Base-by-base conservation (phyloP, 2,888 invertebrate genomes). In the Ophion costatus region DNA sequence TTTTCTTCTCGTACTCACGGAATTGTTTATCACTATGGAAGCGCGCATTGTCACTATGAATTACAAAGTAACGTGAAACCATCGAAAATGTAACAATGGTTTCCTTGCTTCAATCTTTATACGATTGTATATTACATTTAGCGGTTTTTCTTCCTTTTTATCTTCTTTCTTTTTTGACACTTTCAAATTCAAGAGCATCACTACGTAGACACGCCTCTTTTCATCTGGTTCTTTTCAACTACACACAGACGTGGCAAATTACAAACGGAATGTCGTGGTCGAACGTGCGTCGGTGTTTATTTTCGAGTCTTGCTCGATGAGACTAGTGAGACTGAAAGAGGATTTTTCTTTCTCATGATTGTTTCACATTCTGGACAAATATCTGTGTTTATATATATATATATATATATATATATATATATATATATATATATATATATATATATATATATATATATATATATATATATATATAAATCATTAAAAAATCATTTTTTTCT, bases 11-110 rank as follows among this genome's bases (percentile, higher is more conserved):
- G 22, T 71, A 64, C 71, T 59, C 80, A 76, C 61, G 79, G 79
- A 85, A 80, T 69, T 77, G 76, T 80, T 69, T 67, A 67, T 85
- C 69, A 70, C 57, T 76, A 66, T 85, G 85, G 85, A 85, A 85
- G 85, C 82, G 85, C 85, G 77, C 82, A 77, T 82, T 82, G 82
- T 76, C 71, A 82, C 79, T 76, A 82, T 82, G 45, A 67, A 64
- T 82, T 69, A 64, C 67, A 73, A 85, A 75, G 59, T 51, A 81
- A 82, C 38, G 45, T 64, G 14, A 77, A 38, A 79, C 82, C 57
- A 80, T 71, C 56, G 67, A 59, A 67, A 76, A 4, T 14, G 11
- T 20, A 42, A 33, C 22, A 20, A 24, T n/a, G n/a, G 10, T 57
- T 42, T 6, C 38, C 56, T 29, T 11, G 33, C 7, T 22, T 4